Evolutionary conservation across 2,888 invertebrate genomes (phyloP).

Genomic region (Siphlonurus alternatus): DNA sequence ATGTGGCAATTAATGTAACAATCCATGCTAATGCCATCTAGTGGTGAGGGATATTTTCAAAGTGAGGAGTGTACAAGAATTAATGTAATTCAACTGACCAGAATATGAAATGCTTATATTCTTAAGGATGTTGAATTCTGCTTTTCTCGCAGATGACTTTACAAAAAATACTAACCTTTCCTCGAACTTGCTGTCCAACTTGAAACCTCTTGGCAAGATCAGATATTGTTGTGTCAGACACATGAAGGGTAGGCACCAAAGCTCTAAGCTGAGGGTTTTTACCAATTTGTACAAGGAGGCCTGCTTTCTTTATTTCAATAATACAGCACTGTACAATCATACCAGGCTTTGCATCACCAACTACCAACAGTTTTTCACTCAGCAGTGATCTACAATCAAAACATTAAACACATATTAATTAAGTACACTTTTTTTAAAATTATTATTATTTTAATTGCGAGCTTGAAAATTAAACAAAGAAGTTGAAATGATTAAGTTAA

Average conservation of each 20-base stretch:
- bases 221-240: not conserved
- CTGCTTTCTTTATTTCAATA: slow-evolving; percentile 28
- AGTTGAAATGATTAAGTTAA: no score
- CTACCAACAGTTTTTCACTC: slow-evolving; percentile 29
- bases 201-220: not conserved
- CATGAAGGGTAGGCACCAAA: not conserved
- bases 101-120: no score
- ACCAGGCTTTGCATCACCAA: slow-evolving; percentile 34
- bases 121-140: no score
- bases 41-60: no score
- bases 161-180: not conserved
- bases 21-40: no score
- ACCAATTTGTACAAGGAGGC: slow-evolving; percentile 34
- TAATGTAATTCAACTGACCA: no score
- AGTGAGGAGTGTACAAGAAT: no score
- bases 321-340: slow-evolving; percentile 37
- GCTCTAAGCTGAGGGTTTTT: slow-evolving; percentile 13
- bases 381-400: slow-evolving; percentile 26
- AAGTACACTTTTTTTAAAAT: no score
- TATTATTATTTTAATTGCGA: no score
- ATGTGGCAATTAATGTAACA: no score
- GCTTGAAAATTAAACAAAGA: no score
- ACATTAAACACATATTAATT: slow-evolving; percentile 3
- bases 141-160: no score
- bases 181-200: not conserved